Evolutionary conservation across 2,888 invertebrate genomes (phyloP).

Genomic region (Hylaea fasciaria): DNA sequence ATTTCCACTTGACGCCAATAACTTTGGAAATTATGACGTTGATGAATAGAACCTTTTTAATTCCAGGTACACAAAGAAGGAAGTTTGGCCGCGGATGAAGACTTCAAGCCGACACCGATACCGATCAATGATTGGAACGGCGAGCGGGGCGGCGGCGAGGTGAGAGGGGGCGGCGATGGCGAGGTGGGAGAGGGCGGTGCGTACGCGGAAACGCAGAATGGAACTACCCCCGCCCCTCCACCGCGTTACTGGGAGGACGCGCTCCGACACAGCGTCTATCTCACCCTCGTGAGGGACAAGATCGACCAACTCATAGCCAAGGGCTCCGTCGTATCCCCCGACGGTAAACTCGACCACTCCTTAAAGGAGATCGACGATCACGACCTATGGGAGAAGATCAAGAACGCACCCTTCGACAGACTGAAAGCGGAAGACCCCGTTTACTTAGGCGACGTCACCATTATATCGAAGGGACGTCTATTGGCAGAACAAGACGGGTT

Average conservation of each 20-base stretch:
- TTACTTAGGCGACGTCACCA: slow-evolving; percentile 86
- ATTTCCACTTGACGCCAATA: not conserved
- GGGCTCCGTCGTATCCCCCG: slow-evolving; percentile 59
- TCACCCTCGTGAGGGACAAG: slow-evolving; percentile 86
- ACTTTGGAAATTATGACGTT: not conserved
- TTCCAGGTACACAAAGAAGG: slow-evolving; percentile 68
- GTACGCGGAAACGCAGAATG: slow-evolving; percentile 56
- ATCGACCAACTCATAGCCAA: slow-evolving; percentile 79
- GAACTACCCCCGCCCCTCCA: slow-evolving; percentile 58
- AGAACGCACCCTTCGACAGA: slow-evolving; percentile 75
- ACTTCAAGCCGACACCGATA: slow-evolving; percentile 76
- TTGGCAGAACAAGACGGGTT: slow-evolving; percentile 81
- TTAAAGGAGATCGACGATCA: slow-evolving; percentile 72
- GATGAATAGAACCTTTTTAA: slow-evolving; percentile 24
- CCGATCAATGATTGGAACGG: slow-evolving; percentile 71
- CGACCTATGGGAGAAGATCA: slow-evolving; percentile 80
- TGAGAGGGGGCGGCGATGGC: slow-evolving; percentile 26
- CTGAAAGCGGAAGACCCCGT: slow-evolving; percentile 71
- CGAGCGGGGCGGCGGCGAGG: slow-evolving; percentile 19
- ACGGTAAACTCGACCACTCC: slow-evolving; percentile 56
- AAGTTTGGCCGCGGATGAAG: slow-evolving; percentile 59
- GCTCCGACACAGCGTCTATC: slow-evolving; percentile 87
- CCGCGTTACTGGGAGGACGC: slow-evolving; percentile 88
- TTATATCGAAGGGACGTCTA: slow-evolving; percentile 87
- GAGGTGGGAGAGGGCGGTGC: slow-evolving; percentile 33